A percentile compares a stretch with the other conserved stretches of the same genome.
These are phyloP conservation scores for Drosophila crucigera DNA, from an alignment of 2,888 invertebrate genomes.

Conservation along the genomic window DNA sequence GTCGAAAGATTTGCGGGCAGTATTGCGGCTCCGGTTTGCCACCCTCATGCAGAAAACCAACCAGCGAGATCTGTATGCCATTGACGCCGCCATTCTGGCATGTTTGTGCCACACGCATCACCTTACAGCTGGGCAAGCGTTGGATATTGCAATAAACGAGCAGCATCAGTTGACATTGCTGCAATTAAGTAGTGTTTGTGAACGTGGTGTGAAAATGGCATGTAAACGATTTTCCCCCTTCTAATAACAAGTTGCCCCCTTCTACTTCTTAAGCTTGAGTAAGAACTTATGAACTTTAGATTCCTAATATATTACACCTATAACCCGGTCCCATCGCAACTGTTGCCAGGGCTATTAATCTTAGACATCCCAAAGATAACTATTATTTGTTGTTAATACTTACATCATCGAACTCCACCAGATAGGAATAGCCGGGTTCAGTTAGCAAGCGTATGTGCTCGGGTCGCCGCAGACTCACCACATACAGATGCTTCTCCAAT, in stretches of 20 bases:
- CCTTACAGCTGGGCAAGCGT: conserved; percentile 91
- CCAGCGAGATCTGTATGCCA: conserved; percentile 88
- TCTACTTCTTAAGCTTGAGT: not conserved
- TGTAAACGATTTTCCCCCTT: not conserved
- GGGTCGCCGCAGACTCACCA: conserved; percentile 90
- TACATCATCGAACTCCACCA: conserved; percentile 92
- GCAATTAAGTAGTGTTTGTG: conserved; percentile 59
- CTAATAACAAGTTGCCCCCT: not conserved
- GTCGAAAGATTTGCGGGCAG: conserved; percentile 91
- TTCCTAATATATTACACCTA: not conserved
- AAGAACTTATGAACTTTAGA: not conserved
- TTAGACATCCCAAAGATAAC: not conserved
- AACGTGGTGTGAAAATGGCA: not conserved
- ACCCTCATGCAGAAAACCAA: conserved; percentile 90
- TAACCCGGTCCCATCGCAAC: not conserved
- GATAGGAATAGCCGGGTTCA: conserved; percentile 93
- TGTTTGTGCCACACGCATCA: conserved; percentile 89
- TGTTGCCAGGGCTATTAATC: not conserved
- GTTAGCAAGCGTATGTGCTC: conserved; percentile 92
- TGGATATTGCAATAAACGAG: conserved; percentile 94
- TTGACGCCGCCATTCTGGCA: conserved; percentile 88
- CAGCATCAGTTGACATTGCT: conserved; percentile 93
- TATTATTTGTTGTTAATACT: conserved; percentile 10
- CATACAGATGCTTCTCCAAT: conserved; percentile 96
- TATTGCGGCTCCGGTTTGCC: conserved; percentile 87